A percentile compares a stretch with the other conserved stretches of the same genome.
Evolutionary conservation across 2,113 vertebrate genomes (phyloP).

Genomic region (Hippocampus barbouri): DNA sequence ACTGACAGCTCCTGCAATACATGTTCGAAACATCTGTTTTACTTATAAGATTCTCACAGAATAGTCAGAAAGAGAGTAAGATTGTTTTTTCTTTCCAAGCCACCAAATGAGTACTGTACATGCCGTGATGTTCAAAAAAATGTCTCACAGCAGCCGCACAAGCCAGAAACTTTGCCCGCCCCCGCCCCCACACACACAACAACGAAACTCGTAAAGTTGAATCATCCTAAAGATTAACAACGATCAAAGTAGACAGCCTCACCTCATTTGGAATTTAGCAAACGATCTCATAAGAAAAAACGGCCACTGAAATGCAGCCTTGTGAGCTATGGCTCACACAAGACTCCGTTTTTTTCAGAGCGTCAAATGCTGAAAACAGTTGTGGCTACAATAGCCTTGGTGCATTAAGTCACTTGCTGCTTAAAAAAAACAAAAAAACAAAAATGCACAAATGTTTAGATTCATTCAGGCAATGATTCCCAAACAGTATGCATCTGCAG

Average conservation of each 20-base stretch:
- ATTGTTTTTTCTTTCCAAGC: neutral
- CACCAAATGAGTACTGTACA: neutral
- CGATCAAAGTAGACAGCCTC: conserved; percentile 20
- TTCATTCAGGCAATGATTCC: conserved; percentile 28
- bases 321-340: conserved; percentile 32
- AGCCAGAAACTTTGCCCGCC: neutral
- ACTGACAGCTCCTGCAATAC: neutral
- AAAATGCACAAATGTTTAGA: conserved; percentile 39
- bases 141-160: neutral
- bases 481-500: neutral
- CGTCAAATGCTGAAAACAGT: conserved; percentile 36
- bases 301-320: conserved; percentile 21
- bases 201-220: neutral
- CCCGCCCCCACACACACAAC: neutral
- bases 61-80: neutral
- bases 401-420: conserved; percentile 51
- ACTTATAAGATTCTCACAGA: neutral
- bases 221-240: conserved; percentile 14
- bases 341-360: conserved; percentile 45
- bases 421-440: conserved; percentile 21
- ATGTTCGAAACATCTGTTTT: neutral
- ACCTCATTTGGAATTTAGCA: conserved; percentile 23
- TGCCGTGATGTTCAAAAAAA: neutral
- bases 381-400: conserved; percentile 42
- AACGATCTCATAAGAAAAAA: conserved; percentile 25